Evolutionary conservation across 2,797 vertebrate species (phyloP), one percentile per base, ranked within the genome.

Genomic region (Halcyon badia): DNA sequence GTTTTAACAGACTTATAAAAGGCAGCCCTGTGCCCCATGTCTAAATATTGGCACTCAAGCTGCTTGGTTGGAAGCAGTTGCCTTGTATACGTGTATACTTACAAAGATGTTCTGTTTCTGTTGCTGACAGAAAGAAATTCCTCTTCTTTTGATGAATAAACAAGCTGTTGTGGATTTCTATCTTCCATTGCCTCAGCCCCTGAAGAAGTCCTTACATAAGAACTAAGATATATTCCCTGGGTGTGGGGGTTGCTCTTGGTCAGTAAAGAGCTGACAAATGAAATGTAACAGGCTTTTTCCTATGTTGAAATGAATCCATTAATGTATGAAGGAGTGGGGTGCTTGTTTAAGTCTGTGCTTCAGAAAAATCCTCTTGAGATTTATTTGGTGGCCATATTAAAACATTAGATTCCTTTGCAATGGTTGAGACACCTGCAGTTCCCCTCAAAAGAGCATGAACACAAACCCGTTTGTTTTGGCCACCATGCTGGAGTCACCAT

Each of bases 61-160:
- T 70, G 42, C 91, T 86, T 87, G 35, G 41, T 77, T 95, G 93
- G 91, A 96, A 87, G 88, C 51, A 87, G 42, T 83, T 65, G 62
- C 83, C 84, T 97, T 95, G 75, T 92, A 37, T 88, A 93, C 0
- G 0, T 78, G 77, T 61, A 44, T 58, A 37, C 76, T 70, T 75
- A 91, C 84, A 94, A 96, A 89, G 86, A 90, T 95, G 81, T 95
- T 94, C 89, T 93, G 87, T 94, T 96, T 77, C 85, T 96, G 33
- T 58, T 76, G n/a, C 56, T 61, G 66, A 87, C 81, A 96, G 92
- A 96, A 96, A 84, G 87, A 91, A 95, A 95, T 61, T 68, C 41
- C 83, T 96, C 87, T 90, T 95, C 70, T 82, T 84, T 62, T 72
- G 31, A 41, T 82, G 81, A 94, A 95, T 90, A 85, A 94, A 72